Evolutionary conservation across 1,140 invertebrate species (phyloP), one percentile per base, ranked within the genome.

Genomic region (Sycophila sp.): DNA sequence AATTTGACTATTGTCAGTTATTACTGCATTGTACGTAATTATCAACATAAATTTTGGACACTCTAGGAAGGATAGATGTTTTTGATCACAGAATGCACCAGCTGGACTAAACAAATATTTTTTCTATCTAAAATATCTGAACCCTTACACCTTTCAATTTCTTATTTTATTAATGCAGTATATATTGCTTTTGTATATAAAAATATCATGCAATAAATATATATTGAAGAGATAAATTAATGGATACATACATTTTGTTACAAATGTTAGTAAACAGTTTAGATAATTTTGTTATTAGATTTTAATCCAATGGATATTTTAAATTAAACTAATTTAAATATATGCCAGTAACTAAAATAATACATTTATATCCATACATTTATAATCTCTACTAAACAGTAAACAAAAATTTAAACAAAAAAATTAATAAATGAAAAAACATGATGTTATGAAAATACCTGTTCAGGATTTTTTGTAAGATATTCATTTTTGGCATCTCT

Each of bases 401-500:
- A n/a, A n/a, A n/a, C n/a, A n/a, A n/a, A n/a, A n/a, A n/a, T n/a
- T n/a, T n/a, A n/a, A n/a, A n/a, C n/a, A n/a, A n/a, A n/a, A n/a
- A n/a, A n/a, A n/a, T 32, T 53, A 34, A 11, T 22, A 22, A 47
- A 22, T 47, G 5, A 8, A 10, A 47, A 11, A 47, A 47, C 11
- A 47, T 22, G 19, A 28, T 34, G 10, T 38, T 11, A 36, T 47
- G 59, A 70, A 63, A 56, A 75, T 85, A 88, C 87, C 86, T 87
- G 85, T 73, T 87, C 85, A 40, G 86, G 83, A 76, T 87, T 82
- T 78, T 85, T 87, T 55, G 85, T 77, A 68, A 87, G 80, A 78
- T 86, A 88, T 45, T 88, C 87, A 75, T 86, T 83, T 76, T 88
- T 88, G 30, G 87, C 88, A 64, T 87, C 86, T 71, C 83, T 83